Base-by-base conservation (phyloP, 2,888 invertebrate genomes). In the Drosophila planitibia region DNA sequence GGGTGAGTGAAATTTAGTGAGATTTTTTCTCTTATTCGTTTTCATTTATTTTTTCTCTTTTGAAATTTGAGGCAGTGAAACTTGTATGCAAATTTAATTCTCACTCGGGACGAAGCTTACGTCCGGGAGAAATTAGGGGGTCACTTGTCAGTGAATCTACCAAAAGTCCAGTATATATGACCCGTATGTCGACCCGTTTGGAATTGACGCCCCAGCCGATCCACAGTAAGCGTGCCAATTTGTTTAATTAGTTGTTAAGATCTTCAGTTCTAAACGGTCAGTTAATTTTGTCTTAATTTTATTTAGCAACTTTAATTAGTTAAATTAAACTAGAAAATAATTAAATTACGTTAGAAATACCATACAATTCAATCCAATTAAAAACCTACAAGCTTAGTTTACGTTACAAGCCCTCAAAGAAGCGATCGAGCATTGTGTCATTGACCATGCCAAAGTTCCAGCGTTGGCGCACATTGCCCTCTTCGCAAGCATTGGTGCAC, bases 401-500 rank as follows among this genome's bases (percentile, higher is more conserved):
- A 5, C 10, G 5, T 19, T 59, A 3, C 3, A 68, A 28, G 10
- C 53, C 49, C 0, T 75, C 76, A 41, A 82, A 85, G 70, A 90
- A 92, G 4, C 28, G 51, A 66, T 91, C 87, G 35, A 93, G 57
- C 19, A 92, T 69, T 2, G 86, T 79, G 22, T 86, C 35, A 67
- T 93, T 93, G 14, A 92, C 75, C 4, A 4, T 41, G 1, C 91
- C 93, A 63, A 93, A 91, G 2, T 59, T 70, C 93, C 93, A 93
- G 44, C 80, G 89, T 80, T 93, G 92, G 4, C 89, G 87, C 3
- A 63, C 61, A 69, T 93, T 93, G 0, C 63, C 54, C 47, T 58
- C 80, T 79, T 95, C 95, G 75, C 97, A 97, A 0, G 93, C 93
- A 57, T 95, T 95, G 76, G 98, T 96, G 93, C 94, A 97, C 0